Evolutionary conservation across 1,140 invertebrate genomes (phyloP).

Genomic region (Euura saliciscinereae): DNA sequence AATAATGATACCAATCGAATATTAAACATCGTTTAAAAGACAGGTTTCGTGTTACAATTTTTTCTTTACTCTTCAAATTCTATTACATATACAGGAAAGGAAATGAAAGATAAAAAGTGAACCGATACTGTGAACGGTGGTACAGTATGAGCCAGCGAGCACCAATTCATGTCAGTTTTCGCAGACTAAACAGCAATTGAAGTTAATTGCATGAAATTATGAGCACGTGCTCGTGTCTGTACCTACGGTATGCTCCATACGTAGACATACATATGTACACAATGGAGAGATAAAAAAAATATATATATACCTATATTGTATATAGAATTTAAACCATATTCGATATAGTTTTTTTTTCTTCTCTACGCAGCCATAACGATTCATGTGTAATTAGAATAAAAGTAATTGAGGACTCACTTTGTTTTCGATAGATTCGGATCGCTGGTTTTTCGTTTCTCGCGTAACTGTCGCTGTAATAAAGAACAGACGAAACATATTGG

Average conservation of each 20-base stretch:
- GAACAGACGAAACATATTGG: constrained; percentile 8
- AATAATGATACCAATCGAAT: too few relatives aligned
- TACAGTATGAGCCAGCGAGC: too few relatives aligned
- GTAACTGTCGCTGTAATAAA: constrained; percentile 67
- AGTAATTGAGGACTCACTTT: constrained; percentile 59
- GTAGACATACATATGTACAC: neutral
- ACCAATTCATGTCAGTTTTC: too few relatives aligned
- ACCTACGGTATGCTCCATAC: neutral
- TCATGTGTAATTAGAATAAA: neutral
- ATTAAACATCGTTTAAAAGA: too few relatives aligned
- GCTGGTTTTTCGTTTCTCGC: constrained; percentile 74
- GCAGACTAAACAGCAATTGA: neutral
- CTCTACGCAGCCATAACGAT: too few relatives aligned
- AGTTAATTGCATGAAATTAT: neutral
- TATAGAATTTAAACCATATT: neutral
- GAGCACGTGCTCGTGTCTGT: neutral
- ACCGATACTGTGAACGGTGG: too few relatives aligned
- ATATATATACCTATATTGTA: neutral
- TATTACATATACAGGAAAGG: too few relatives aligned
- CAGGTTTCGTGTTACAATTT: too few relatives aligned
- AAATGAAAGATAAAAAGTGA: too few relatives aligned
- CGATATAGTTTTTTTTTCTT: neutral
- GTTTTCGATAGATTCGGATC: constrained; percentile 77
- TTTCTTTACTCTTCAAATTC: too few relatives aligned
- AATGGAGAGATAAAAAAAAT: neutral